Evolutionary conservation across 2,888 invertebrate species (phyloP), one percentile per base, ranked within the genome.

Genomic region (Opisthograptis luteolata): DNA sequence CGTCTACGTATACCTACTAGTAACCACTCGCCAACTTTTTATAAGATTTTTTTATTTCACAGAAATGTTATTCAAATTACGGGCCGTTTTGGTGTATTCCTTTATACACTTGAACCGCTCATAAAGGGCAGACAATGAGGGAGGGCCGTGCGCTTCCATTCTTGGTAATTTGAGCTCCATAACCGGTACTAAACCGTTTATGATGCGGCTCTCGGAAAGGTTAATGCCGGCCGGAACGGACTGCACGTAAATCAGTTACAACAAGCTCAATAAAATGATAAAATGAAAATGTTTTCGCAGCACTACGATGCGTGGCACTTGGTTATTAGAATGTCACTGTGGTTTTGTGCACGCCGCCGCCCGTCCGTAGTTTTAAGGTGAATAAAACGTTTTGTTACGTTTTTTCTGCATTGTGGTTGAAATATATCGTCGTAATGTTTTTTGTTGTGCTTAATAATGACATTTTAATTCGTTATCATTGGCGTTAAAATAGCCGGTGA

Each of bases 151-250:
- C 70, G 73, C 74, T 81, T 77, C 79, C 81, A 80, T 82, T 81
- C 79, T 83, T 83, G 77, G 83, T 85, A 84, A 87, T 87, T 87
- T 79, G 77, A 81, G 77, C 80, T 75, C 76, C 82, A 84, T 84
- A 84, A 86, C 81, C 71, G 81, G 73, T 77, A 82, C 83, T 85
- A 84, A 86, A 84, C 83, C 80, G 81, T 87, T 87, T 86, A 87
- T 84, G 87, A 85, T 84, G 83, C 76, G 78, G 76, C 79, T 82
- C 78, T 78, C 78, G 80, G 73, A 84, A 85, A 84, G 84, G 84
- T 85, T 84, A 84, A 80, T 82, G 80, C 76, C 65, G 76, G 66
- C 77, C 79, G 80, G 81, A 81, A 78, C 76, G 76, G 79, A 70
- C 74, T 68, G 62, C 62, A 70, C 75, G 73, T 82, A 82, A 82